Evolutionary conservation across 2,797 vertebrate genomes (phyloP), one percentile per base, ranked within the genome.

Genomic region (Pitangus sulphuratus): DNA sequence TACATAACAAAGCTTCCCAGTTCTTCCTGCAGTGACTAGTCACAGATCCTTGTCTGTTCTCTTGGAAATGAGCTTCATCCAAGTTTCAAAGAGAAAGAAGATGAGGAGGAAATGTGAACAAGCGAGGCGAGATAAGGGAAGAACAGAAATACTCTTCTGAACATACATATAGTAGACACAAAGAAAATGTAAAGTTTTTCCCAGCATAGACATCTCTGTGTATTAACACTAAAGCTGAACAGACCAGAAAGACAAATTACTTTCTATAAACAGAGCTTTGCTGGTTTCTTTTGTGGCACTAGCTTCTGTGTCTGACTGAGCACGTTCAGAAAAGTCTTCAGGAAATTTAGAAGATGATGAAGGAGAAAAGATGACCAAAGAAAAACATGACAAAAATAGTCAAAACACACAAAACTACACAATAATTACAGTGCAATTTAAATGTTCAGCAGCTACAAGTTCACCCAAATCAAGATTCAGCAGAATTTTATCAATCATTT

Each of bases 81-180:
- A 60, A 57, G 13, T 50, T 57, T 88, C 2, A 69, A 39, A 69
- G 20, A n/a, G 6, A 76, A 60, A 87, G 24, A 60, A 35, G 13
- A 33, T 6, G 6, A 54, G 31, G 10, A 42, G 9, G 40, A 77
- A 22, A 85, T 24, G 6, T 2, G 14, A 64, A 72, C 5, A 58
- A 48, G 25, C 3, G 15, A 47, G 2, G 11, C 2, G 8, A 65
- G 18, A 54, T 2, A 50, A 12, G 3, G 0, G 11, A 77, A 12
- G 4, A 66, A 25, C 5, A 39, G 15, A 37, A 60, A 12, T 9
- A 28, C 12, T 30, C 65, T 70, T 76, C 60, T 65, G 18, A 91
- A 71, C 5, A 13, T 8, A 72, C 0, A 0, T 8, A 2, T 0
- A 53, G 14, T 7, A 68, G 53, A 78, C 86, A 81, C 12, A 77